Percentiles rank a stretch among this genome's conserved stretches.
These are phyloP conservation scores for Spodoptera frugiperda DNA, from an alignment of 1,140 invertebrate species.

Conservation along the genomic window DNA sequence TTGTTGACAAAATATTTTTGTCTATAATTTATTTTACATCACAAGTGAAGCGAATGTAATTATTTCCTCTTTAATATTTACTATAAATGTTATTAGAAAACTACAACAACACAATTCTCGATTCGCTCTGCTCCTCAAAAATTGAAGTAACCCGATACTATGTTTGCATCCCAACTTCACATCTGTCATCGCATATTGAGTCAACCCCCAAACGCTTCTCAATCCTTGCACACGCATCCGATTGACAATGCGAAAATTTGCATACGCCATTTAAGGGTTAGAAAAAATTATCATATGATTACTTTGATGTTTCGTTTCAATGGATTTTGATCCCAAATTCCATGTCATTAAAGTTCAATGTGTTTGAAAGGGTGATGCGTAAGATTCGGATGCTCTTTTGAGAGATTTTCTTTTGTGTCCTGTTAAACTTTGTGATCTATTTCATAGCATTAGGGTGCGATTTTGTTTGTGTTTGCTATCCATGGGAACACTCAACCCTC, in stretches of 20 bases:
- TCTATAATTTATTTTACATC: too few relatives aligned
- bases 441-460: not conserved
- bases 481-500: constrained; percentile 58
- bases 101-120: constrained; percentile 9
- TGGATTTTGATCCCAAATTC: constrained; percentile 50
- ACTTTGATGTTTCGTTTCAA: constrained; percentile 45
- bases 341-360: not conserved
- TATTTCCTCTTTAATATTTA: not conserved
- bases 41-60: not conserved
- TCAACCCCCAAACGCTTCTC: constrained; percentile 60
- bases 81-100: constrained; percentile 18
- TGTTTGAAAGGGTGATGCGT: constrained; percentile 21
- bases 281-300: constrained; percentile 78
- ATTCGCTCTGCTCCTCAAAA: constrained; percentile 46
- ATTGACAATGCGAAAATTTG: constrained; percentile 72
- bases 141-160: constrained; percentile 68
- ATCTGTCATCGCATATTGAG: constrained; percentile 82
- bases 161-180: constrained; percentile 67
- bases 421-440: constrained; percentile 2
- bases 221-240: constrained; percentile 65
- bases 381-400: constrained; percentile 51
- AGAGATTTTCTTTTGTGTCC: not conserved
- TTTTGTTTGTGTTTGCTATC: not conserved
- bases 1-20: too few relatives aligned
- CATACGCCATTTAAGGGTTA: constrained; percentile 82